Evolutionary conservation across 2,797 vertebrate genomes (phyloP).

Genomic region (Emys orbicularis): DNA sequence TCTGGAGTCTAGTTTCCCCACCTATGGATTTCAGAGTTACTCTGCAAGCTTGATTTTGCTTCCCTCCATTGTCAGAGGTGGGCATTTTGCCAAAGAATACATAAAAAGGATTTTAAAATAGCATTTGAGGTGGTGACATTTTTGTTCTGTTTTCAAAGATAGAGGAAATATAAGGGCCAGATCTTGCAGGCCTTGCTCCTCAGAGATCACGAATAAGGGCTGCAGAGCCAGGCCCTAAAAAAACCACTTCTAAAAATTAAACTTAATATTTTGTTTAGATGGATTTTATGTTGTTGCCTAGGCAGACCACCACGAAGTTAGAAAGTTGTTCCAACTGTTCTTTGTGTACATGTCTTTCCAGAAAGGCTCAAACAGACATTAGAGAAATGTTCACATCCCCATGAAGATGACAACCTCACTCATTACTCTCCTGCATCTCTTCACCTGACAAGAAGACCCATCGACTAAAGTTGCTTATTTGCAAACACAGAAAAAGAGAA

Average conservation of each 20-base stretch:
- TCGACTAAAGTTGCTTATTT: not conserved
- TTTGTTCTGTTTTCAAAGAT: slow-evolving; percentile 11
- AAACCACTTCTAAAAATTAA: not conserved
- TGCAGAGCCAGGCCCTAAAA: not conserved
- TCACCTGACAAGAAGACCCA: not conserved
- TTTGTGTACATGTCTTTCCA: not conserved
- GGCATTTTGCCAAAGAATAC: slow-evolving; percentile 8
- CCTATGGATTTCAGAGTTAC: slow-evolving; percentile 6
- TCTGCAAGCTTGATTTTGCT: not conserved
- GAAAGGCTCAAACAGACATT: not conserved
- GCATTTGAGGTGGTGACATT: not conserved
- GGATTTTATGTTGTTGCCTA: not conserved
- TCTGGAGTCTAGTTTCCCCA: slow-evolving; percentile 13
- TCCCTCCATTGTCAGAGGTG: not conserved
- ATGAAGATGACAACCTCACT: not conserved
- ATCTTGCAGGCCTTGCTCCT: not conserved
- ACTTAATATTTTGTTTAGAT: not conserved
- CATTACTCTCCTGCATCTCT: not conserved
- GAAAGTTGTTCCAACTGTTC: not conserved
- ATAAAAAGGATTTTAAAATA: not conserved
- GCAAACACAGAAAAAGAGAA: not conserved
- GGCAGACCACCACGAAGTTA: not conserved
- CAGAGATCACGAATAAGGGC: not conserved
- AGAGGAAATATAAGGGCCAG: not conserved
- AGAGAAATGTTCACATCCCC: not conserved